Percentiles rank a stretch among this genome's conserved stretches.
Evolutionary conservation across 2,113 vertebrate species (phyloP).

Genomic region (Echinops telfairi): DNA sequence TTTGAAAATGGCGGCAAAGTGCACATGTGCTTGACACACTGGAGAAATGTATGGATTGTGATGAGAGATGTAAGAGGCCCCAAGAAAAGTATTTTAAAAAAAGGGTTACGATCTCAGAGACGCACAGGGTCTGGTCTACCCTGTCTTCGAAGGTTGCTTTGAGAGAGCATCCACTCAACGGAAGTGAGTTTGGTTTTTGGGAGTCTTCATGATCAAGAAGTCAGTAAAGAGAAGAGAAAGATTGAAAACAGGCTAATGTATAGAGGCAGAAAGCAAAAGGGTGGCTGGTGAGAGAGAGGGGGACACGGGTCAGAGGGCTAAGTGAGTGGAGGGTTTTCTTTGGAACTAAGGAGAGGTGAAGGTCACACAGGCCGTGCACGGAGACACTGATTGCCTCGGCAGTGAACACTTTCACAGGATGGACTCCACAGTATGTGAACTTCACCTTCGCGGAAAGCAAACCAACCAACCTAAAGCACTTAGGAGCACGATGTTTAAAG

Average conservation of each 20-base stretch:
- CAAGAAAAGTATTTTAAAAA: too few relatives aligned
- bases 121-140: too few relatives aligned
- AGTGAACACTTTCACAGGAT: conserved; percentile 4
- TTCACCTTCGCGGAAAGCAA: neutral
- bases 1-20: too few relatives aligned
- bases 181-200: too few relatives aligned
- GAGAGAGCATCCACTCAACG: too few relatives aligned
- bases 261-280: neutral
- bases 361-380: neutral
- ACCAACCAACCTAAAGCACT: neutral
- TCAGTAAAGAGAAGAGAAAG: neutral
- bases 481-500: conserved; percentile 1
- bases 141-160: too few relatives aligned
- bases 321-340: neutral
- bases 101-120: too few relatives aligned
- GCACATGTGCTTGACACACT: too few relatives aligned
- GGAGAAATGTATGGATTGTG: too few relatives aligned
- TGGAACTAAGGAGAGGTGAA: neutral
- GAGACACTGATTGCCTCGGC: neutral
- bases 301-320: neutral
- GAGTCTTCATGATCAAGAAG: neutral
- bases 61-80: too few relatives aligned
- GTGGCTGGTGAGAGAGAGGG: neutral
- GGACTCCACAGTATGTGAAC: neutral
- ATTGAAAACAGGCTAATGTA: neutral